Evolutionary conservation across 2,797 vertebrate genomes (phyloP).

Genomic region (Cossypha dichroa): DNA sequence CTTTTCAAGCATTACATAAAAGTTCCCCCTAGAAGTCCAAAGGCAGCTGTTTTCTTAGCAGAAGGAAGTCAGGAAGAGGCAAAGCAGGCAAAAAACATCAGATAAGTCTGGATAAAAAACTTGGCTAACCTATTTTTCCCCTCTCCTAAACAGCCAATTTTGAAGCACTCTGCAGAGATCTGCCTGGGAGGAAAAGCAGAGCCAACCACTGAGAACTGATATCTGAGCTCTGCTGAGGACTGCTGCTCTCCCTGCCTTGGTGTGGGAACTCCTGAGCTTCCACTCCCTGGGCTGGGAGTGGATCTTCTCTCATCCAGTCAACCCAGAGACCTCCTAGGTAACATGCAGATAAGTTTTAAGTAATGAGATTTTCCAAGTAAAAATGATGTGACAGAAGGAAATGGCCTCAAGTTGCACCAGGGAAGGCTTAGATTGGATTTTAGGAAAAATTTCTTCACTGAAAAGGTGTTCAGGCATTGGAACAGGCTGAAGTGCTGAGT

Average conservation of each 20-base stretch:
- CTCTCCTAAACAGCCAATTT: background rate
- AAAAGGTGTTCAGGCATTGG: background rate
- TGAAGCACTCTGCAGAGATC: background rate
- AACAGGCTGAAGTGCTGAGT: background rate
- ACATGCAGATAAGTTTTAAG: background rate
- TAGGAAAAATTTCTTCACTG: background rate
- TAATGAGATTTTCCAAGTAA: background rate
- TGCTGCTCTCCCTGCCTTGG: rapidly evolving
- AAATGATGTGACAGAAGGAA: background rate
- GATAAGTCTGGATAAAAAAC: conserved; percentile 15
- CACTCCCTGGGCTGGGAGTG: background rate
- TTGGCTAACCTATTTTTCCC: conserved; percentile 49
- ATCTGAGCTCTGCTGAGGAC: background rate
- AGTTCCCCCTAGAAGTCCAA: conserved; percentile 17
- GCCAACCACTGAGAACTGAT: background rate
- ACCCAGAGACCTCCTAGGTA: background rate
- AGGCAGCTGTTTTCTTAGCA: conserved; percentile 41
- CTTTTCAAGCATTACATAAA: conserved; percentile 16
- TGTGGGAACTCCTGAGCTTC: background rate
- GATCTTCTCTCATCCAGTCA: background rate
- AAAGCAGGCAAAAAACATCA: conserved; percentile 32
- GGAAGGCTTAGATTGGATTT: background rate
- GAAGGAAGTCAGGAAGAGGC: conserved; percentile 27
- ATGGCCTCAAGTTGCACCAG: background rate
- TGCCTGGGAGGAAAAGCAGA: background rate